Evolutionary conservation across 2,113 vertebrate genomes (phyloP), one percentile per base, ranked within the genome.

Genomic region (Psittacus erithacus): DNA sequence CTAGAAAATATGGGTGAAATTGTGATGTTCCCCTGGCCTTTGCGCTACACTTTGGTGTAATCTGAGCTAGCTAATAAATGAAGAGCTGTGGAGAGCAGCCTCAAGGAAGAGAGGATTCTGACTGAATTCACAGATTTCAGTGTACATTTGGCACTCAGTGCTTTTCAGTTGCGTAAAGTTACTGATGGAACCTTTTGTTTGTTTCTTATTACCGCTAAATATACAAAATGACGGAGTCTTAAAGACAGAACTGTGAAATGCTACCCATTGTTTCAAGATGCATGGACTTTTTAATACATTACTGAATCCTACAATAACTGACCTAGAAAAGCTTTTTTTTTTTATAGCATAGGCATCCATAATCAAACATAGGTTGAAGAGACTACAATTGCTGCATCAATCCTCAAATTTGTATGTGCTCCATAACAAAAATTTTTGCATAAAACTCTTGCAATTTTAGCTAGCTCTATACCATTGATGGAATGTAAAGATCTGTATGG

Each of bases 1-100:
- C 96, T 95, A 95, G 96, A 97, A 98, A 97, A 97, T 90, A 92
- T 12, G 94, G 95, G 95, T 97, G 96, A 97, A 98, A 97, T 97
- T 94, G 96, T 96, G 95, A 97, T 96, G 81, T 98, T 94, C 96
- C 96, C 88, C 82, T 89, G 50, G 89, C 96, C 81, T 97, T 97
- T 96, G 94, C 95, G 82, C 70, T 97, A 74, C 5, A 16, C 92
- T 95, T 94, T 57, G 83, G 80, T 95, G 96, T 98, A 97, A 98
- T 74, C 52, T 76, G 96, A 98, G 86, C 94, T 89, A 60, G 84
- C 90, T 84, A 96, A 62, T 94, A 81, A 80, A 91, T 41, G 62
- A 60, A 91, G 88, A 75, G 74, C 86, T 81, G 52, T 85, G 55
- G 24, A 75, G 87, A 79, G 93, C 62, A 91, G 67, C 88, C 88